Base-by-base conservation (phyloP, 2,113 vertebrate species). In the Galbula dea region DNA sequence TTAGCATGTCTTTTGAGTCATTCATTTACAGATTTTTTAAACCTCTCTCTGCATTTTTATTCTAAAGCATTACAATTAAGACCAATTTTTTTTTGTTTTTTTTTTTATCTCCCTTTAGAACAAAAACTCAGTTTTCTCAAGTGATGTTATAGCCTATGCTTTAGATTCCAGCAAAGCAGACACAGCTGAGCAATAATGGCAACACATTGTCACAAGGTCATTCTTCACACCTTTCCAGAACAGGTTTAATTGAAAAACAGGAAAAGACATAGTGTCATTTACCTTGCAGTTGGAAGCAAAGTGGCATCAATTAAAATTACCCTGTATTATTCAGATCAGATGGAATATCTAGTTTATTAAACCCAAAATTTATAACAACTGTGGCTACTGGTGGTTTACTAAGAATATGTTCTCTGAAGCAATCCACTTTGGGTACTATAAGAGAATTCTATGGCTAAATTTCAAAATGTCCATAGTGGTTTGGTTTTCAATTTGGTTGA, bases 381-480 rank as follows among this genome's bases (percentile, higher is more conserved):
- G 3, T 51, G 11, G 9, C 20, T 57, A 52, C 8, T 23, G 11
- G 34, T 62, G 46, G 17, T 48, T 6, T 63, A 41, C 13, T 29
- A 34, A 37, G 36, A 86, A 43, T 49, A 37, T 6, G 2, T 79
- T 71, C 86, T 86, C 41, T 61, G 15, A 55, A 55, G 5, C 9
- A 86, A 74, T 27, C 5, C 7, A 11, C 14, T 46, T 9, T 5
- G 6, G 2, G 11, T 37, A 61, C 15, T 46, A 65, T 26, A 34
- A 49, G 9, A 29, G 3, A 83, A 69, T 30, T n/a, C 2, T 29
- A 14, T 5, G 46, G 61, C 18, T 46, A 12, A 9, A 43, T 43
- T 43, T 63, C 2, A 55, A 39, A 67, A 51, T 81, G 4, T 0
- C 10, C 10, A 26, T 55, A 8, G 2, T 14, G 4, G 2, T 2